Base-by-base conservation (phyloP, 2,113 vertebrate genomes). In the Cyrtonyx montezumae region DNA sequence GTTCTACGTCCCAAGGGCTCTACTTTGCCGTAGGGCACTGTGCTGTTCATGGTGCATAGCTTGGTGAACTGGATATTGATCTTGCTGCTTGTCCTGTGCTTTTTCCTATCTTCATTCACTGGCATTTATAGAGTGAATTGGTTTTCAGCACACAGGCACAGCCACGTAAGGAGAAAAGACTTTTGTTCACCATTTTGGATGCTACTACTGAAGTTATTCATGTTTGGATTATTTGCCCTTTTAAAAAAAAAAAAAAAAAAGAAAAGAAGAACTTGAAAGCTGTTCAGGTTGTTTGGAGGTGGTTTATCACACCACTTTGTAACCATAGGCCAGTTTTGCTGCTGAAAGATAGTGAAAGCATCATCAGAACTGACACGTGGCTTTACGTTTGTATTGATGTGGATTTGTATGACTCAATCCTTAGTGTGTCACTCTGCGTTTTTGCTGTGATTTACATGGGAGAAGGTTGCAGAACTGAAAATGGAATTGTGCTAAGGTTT, bases 381-480 rank as follows among this genome's bases (percentile, higher is more conserved):
- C 46, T 67, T 71, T 32, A 34, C 30, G 32, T 79, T 18, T 1
- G 0, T 4, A 0, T 53, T 16, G 17, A 0, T 2, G 8, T 68
- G 56, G 45, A 8, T 70, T 36, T 78, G 13, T 30, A 0, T 1
- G 8, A 4, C 7, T 28, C 7, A 25, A 17, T 16, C 49, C 42
- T 42, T 10, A 1, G 2, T 1, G 49, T 32, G 56, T 67, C 34
- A 0, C 32, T 2, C 8, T 5, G 14, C 5, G 11, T 11, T 28
- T 61, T 20, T 23, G n/a, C 53, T 53, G 26, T 45, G 28, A 14
- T 36, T 51, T 11, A 4, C 22, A 21, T 2, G 26, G 70, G 20
- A n/a, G 21, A 16, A 9, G 68, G 5, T 30, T 25, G 2, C 5
- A 1, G 16, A 76, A 2, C 9, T 51, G n/a, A 18, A 86, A 73